Evolutionary conservation across 2,797 vertebrate species (phyloP).

Genomic region (Cossypha polioptera): DNA sequence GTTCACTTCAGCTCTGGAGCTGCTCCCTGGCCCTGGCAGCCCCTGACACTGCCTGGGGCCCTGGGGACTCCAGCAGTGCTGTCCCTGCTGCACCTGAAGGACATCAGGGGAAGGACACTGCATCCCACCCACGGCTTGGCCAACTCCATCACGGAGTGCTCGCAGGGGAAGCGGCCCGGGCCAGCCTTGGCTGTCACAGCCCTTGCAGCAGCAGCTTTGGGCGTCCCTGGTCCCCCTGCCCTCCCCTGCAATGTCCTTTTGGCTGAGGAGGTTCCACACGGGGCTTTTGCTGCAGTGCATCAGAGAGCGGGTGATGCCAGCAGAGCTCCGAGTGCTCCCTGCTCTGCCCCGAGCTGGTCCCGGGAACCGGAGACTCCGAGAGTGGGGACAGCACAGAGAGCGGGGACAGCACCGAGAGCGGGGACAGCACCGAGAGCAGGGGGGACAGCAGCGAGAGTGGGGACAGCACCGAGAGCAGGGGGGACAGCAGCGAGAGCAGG

Average conservation of each 20-base stretch:
- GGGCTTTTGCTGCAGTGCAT: constrained; percentile 61
- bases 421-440: no score
- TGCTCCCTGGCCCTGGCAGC: background rate
- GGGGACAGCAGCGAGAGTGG: no score
- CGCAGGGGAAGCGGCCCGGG: background rate
- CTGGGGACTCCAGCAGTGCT: background rate
- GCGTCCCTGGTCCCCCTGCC: background rate
- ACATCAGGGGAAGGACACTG: background rate
- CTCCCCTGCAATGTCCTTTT: constrained; percentile 30
- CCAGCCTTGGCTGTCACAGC: constrained; percentile 10
- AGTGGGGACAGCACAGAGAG: no score
- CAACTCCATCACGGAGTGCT: background rate
- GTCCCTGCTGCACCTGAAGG: background rate
- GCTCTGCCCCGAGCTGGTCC: background rate
- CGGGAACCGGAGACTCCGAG: background rate
- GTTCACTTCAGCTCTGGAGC: background rate
- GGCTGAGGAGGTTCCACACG: background rate
- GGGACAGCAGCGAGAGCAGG: no score
- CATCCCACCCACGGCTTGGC: background rate
- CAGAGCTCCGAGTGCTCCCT: background rate
- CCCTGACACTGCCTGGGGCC: background rate
- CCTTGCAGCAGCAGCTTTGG: constrained; percentile 55
- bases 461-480: no score
- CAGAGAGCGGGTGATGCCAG: constrained; percentile 50
- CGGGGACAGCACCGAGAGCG: no score